Conservation (phyloP, 2,888 invertebrate species). For the Hymenopus coronatus region DNA sequence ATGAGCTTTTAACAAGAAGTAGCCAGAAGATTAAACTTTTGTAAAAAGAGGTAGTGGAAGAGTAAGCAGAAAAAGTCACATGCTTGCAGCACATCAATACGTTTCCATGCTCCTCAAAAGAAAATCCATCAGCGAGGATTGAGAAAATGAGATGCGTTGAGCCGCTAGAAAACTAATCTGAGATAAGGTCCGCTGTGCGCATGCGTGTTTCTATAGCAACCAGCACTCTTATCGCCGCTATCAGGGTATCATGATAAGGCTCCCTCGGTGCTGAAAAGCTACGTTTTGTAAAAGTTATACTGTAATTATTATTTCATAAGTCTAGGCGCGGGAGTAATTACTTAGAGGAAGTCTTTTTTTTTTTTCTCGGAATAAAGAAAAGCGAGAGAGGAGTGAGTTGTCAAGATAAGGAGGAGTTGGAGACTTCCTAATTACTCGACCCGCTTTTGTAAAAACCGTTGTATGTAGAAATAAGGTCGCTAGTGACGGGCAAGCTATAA, state of each 20-base stretch:
- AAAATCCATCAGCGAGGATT: no score
- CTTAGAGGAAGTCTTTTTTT: background rate
- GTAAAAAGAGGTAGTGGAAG: no score
- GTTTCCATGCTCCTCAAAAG: no score
- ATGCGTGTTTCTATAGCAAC: background rate
- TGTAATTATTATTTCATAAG: background rate
- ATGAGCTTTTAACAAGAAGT: no score
- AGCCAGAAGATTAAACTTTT: no score
- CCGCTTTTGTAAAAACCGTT: background rate
- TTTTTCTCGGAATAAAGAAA: no score
- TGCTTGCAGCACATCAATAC: no score
- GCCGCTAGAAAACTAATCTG: no score
- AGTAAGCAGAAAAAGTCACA: no score
- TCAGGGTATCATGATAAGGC: background rate
- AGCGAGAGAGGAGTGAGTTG: background rate
- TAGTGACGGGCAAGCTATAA: background rate
- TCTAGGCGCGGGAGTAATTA: background rate
- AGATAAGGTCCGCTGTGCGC: no score
- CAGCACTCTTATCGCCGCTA: background rate
- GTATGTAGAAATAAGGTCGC: background rate
- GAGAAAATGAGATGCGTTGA: no score
- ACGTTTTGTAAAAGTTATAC: background rate
- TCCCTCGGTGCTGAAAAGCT: background rate
- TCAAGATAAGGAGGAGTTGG: background rate
- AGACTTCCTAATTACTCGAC: background rate